Conservation (phyloP, 2,113 vertebrate species). For the Athene cunicularia region DNA sequence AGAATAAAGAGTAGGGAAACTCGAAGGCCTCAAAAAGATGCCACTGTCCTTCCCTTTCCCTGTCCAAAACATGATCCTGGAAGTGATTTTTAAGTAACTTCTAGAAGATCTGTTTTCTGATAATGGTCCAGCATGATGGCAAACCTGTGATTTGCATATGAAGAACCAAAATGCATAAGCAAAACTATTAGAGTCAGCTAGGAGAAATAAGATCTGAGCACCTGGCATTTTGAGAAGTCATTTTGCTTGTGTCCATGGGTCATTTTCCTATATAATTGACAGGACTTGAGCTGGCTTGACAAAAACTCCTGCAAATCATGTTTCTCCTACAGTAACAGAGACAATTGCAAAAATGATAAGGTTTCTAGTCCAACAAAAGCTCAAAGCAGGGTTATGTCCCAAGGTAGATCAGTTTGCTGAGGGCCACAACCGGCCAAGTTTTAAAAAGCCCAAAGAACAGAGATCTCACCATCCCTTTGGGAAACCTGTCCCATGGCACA, state of each 20-base stretch:
- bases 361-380: not conserved
- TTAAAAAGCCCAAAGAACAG: not conserved
- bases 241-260: conserved; percentile 43
- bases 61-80: not conserved
- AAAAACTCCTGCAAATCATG: not conserved
- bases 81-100: not conserved
- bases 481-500: not conserved
- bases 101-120: not conserved
- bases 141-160: conserved; percentile 58
- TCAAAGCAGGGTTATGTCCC: not conserved
- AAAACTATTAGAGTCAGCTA: conserved; percentile 54
- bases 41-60: not conserved
- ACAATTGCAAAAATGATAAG: not conserved
- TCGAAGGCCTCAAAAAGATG: not conserved
- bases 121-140: not conserved
- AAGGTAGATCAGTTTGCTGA: not conserved
- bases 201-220: conserved; percentile 45
- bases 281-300: not conserved
- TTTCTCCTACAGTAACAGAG: not conserved
- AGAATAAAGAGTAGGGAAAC: not conserved
- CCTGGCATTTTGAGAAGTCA: conserved; percentile 41
- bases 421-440: not conserved
- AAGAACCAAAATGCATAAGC: conserved; percentile 57
- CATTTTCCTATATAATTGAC: conserved; percentile 40
- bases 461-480: not conserved